phyloP scores from a whole-genome alignment of 2,888 invertebrate genomes.

The Conops quadrifasciatus region DNA sequence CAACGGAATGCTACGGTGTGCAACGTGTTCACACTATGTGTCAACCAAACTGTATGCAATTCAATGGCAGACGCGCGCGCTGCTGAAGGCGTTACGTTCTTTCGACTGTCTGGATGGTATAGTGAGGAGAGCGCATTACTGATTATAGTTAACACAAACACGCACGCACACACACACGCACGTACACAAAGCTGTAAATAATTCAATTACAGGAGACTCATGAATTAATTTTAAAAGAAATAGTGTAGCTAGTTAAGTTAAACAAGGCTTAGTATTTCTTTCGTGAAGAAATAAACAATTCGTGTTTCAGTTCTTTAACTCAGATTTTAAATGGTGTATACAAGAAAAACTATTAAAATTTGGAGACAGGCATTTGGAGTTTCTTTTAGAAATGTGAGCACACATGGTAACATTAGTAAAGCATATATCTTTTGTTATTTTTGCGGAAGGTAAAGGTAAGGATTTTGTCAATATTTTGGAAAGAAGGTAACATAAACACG shows the following conservation, averaged over 20 bases:
- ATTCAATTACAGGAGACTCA: slow-evolving; percentile 29
- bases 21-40: not conserved
- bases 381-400: not conserved
- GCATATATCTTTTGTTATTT: not conserved
- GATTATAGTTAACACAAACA: slow-evolving; percentile 26
- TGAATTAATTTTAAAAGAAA: slow-evolving; percentile 11
- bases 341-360: not conserved
- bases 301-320: not conserved
- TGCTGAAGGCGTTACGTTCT: slow-evolving; percentile 10
- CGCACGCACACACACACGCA: slow-evolving; percentile 32
- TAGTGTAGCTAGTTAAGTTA: not conserved
- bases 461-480: not conserved
- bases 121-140: slow-evolving; percentile 1
- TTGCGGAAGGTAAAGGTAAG: not conserved
- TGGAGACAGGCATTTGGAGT: not conserved
- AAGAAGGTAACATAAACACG: too few species aligned
- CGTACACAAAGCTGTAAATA: slow-evolving; percentile 39
- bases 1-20: slow-evolving; percentile 1
- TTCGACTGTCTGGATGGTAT: slow-evolving; percentile 5
- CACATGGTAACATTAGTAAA: not conserved
- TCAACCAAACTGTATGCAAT: slow-evolving; percentile 7
- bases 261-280: not conserved
- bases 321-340: not conserved
- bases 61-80: slow-evolving; percentile 28
- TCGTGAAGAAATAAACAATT: slow-evolving; percentile 4